Conservation (phyloP, 2,888 invertebrate species). For the Standfussiana lucernea region DNA sequence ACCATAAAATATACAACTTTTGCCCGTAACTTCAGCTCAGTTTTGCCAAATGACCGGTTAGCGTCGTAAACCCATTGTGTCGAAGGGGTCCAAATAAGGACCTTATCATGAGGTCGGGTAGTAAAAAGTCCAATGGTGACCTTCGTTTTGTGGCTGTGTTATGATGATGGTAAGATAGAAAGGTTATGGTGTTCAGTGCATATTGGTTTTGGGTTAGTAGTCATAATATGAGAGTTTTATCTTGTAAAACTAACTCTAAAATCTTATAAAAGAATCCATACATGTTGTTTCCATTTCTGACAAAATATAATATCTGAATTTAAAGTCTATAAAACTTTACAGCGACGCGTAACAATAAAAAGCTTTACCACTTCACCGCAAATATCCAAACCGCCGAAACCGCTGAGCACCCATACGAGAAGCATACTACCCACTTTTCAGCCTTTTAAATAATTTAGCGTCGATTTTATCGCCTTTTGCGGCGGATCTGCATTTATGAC, state of each 20-base stretch:
- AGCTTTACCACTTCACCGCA: constrained; percentile 41
- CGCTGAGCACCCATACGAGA: constrained; percentile 46
- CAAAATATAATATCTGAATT: constrained; percentile 28
- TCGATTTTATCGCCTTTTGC: constrained; percentile 68
- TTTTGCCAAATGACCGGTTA: constrained; percentile 51
- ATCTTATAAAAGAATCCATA: not conserved
- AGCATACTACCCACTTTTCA: constrained; percentile 61
- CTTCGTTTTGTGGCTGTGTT: constrained; percentile 37
- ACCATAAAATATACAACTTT: constrained; percentile 62
- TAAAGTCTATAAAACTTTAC: constrained; percentile 47
- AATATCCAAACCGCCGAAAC: constrained; percentile 46
- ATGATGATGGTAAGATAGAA: constrained; percentile 27
- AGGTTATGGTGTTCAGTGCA: constrained; percentile 12
- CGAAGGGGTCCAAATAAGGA: constrained; percentile 34
- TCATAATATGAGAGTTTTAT: not conserved
- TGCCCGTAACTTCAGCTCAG: constrained; percentile 45
- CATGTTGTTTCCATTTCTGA: constrained; percentile 22
- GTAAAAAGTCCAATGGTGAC: constrained; percentile 52
- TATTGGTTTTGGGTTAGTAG: not conserved
- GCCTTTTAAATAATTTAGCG: constrained; percentile 76
- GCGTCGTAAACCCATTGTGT: constrained; percentile 52
- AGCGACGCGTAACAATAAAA: constrained; percentile 50
- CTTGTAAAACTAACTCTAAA: not conserved
- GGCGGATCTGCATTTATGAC: constrained; percentile 67
- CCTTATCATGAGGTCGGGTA: constrained; percentile 38